Evolutionary conservation across 2,113 vertebrate species (phyloP).

Genomic region (Ictidomys tridecemlineatus): DNA sequence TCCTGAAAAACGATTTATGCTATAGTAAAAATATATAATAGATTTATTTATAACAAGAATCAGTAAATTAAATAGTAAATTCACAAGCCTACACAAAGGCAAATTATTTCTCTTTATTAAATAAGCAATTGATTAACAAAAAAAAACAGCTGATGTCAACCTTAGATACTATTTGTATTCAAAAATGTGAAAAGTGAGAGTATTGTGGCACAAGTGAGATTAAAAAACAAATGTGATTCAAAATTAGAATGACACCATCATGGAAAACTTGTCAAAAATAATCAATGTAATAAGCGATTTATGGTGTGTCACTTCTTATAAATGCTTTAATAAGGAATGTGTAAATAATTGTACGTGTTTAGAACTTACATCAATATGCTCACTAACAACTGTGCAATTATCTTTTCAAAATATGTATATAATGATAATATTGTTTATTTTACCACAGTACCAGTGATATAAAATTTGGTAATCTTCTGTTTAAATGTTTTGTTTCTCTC

Average conservation of each 20-base stretch:
- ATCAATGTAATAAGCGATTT: conserved; percentile 72
- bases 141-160: not conserved
- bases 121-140: not conserved
- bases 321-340: conserved; percentile 65
- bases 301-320: conserved; percentile 61
- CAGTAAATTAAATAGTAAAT: not conserved
- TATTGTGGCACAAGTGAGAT: not conserved
- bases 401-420: conserved; percentile 81
- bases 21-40: not conserved
- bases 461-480: conserved; percentile 69
- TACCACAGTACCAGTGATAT: conserved; percentile 19
- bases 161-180: not conserved
- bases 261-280: not conserved
- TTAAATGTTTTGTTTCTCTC: conserved; percentile 27
- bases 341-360: conserved; percentile 67
- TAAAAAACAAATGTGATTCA: conserved; percentile 18
- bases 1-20: not conserved
- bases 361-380: conserved; percentile 82
- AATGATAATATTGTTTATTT: conserved; percentile 76
- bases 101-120: not conserved
- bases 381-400: conserved; percentile 82
- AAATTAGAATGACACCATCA: conserved; percentile 34
- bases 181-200: not conserved
- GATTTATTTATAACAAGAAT: conserved; percentile 15
- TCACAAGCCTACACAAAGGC: not conserved